These are phyloP conservation scores for Coecobrya sp. DNA, from an alignment of 2,888 invertebrate species.

Conservation along the genomic window DNA sequence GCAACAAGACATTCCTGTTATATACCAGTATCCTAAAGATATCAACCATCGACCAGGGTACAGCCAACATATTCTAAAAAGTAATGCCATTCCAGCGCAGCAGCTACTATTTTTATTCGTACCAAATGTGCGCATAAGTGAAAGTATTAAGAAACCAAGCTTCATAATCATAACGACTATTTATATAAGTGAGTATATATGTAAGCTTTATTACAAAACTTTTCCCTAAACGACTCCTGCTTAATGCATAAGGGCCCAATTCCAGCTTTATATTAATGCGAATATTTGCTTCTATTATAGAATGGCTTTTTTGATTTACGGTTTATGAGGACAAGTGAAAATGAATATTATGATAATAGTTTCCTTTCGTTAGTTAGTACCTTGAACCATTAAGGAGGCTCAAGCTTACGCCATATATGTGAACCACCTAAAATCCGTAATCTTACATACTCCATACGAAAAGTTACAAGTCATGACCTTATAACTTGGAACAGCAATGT, in stretches of 20 bases:
- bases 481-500: no score
- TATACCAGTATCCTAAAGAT: neutral
- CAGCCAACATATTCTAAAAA: neutral
- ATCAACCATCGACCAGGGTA: neutral
- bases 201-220: conserved; percentile 79
- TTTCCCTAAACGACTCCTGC: conserved; percentile 69
- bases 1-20: neutral
- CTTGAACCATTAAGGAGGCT: conserved; percentile 74
- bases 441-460: no score
- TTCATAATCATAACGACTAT: neutral
- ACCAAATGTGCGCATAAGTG: conserved; percentile 25
- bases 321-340: conserved; percentile 77
- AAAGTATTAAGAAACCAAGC: neutral
- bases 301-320: conserved; percentile 81
- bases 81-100: conserved; percentile 5
- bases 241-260: conserved; percentile 72
- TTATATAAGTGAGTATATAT: conserved; percentile 25
- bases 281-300: conserved; percentile 75
- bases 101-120: neutral
- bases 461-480: no score
- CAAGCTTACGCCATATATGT: neutral
- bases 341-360: conserved; percentile 81
- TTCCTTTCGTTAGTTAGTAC: conserved; percentile 68
- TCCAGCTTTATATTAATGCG: conserved; percentile 75
- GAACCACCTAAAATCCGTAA: neutral